Conservation (phyloP, 1,140 invertebrate genomes). For the Zaprionus nigranus region DNA sequence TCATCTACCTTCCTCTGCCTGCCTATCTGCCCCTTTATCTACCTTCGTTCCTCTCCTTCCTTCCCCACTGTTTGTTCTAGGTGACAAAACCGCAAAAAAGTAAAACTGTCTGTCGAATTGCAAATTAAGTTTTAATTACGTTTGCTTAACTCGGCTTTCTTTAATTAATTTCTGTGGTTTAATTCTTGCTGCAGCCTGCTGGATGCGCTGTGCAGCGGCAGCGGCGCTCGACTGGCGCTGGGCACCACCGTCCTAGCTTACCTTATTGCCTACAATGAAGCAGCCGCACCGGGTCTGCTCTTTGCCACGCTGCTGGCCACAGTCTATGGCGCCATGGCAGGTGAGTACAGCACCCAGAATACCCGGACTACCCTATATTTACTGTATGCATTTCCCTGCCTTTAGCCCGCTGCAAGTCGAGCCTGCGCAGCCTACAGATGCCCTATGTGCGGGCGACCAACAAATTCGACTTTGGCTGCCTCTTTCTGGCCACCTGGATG, state of each 20-base stretch:
- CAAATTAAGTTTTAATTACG: constrained; percentile 33
- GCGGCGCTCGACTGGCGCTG: constrained; percentile 75
- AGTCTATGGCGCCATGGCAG: constrained; percentile 69
- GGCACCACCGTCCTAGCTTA: constrained; percentile 73
- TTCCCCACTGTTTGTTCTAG: constrained; percentile 14
- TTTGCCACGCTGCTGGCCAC: constrained; percentile 72
- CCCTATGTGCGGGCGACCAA: constrained; percentile 83
- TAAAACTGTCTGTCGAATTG: constrained; percentile 6
- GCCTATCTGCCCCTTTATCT: constrained; percentile 7
- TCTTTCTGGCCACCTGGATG: constrained; percentile 87
- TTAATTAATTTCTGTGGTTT: constrained; percentile 44
- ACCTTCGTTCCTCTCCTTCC: background rate
- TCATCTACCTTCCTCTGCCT: background rate
- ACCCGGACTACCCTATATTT: background rate
- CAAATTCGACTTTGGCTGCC: constrained; percentile 80
- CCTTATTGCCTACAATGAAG: constrained; percentile 81
- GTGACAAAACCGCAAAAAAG: constrained; percentile 38
- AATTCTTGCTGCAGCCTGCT: constrained; percentile 59
- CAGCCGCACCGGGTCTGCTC: constrained; percentile 61
- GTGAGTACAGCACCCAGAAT: constrained; percentile 38
- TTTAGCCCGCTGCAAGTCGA: constrained; percentile 69
- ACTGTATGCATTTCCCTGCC: background rate
- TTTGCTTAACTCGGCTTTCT: constrained; percentile 8
- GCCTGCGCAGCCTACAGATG: constrained; percentile 76
- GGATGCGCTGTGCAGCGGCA: constrained; percentile 72